These are phyloP conservation scores for Ligdia adustata DNA, from an alignment of 2,888 invertebrate species.

Conservation along the genomic window DNA sequence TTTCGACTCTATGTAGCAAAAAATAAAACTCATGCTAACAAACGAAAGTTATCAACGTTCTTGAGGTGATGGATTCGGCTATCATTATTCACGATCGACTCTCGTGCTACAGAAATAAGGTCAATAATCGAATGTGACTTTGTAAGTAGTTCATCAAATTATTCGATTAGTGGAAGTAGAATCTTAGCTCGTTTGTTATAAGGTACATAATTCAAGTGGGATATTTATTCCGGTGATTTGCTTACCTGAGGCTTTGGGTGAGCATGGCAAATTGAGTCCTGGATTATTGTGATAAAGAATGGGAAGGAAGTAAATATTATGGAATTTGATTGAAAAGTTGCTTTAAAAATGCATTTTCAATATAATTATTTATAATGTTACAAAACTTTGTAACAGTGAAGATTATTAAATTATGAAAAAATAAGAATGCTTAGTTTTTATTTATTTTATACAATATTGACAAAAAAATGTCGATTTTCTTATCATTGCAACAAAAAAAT, in stretches of 20 bases:
- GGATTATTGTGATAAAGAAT: not conserved
- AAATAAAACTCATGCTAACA: too few relatives aligned
- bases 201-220: constrained; percentile 21
- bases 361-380: too few relatives aligned
- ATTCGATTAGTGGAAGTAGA: constrained; percentile 27
- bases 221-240: constrained; percentile 10
- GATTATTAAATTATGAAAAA: too few relatives aligned
- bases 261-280: constrained; percentile 7
- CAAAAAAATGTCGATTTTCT: too few relatives aligned
- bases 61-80: constrained; percentile 18
- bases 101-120: constrained; percentile 5
- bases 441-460: too few relatives aligned
- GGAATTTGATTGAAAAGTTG: constrained; percentile 1
- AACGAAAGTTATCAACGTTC: too few relatives aligned
- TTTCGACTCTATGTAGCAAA: constrained; percentile 1
- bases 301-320: too few relatives aligned
- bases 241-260: constrained; percentile 7
- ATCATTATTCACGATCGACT: constrained; percentile 5
- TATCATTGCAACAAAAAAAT: too few relatives aligned
- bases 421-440: too few relatives aligned
- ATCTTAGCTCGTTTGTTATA: constrained; percentile 23
- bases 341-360: not conserved
- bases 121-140: constrained; percentile 11
- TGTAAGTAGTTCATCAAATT: constrained; percentile 22
- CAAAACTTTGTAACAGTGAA: too few relatives aligned